Conservation (phyloP, 2,888 invertebrate genomes). For the Leucozona laternaria region DNA sequence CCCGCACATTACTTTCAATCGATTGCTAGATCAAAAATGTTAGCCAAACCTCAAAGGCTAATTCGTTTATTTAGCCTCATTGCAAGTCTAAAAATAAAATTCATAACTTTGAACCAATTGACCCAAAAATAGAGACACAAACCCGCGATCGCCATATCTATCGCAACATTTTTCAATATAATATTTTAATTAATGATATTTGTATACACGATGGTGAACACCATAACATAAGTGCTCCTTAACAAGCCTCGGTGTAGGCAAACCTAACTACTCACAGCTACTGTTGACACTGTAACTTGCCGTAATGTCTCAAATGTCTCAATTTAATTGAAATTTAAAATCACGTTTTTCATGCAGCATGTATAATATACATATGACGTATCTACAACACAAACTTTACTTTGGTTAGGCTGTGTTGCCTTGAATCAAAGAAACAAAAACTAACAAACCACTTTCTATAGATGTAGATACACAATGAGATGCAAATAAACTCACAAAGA, state of each 20-base stretch:
- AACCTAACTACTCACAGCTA: conserved; percentile 18
- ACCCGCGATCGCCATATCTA: conserved; percentile 48
- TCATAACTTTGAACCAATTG: neutral
- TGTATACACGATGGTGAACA: conserved; percentile 16
- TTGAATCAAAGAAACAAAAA: neutral
- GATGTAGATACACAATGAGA: neutral
- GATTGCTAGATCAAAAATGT: neutral
- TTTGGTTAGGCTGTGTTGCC: neutral
- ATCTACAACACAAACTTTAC: neutral
- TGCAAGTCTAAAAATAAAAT: neutral
- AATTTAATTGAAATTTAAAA: conserved; percentile 44
- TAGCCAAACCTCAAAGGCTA: neutral
- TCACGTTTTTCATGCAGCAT: conserved; percentile 30
- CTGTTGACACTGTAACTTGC: conserved; percentile 25
- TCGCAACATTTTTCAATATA: conserved; percentile 21
- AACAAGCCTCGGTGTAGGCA: neutral
- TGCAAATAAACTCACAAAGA: conserved; percentile 25
- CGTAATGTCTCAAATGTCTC: conserved; percentile 31
- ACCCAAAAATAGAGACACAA: neutral
- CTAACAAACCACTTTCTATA: conserved; percentile 12
- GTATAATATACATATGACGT: neutral
- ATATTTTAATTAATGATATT: conserved; percentile 31
- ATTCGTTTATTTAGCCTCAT: neutral
- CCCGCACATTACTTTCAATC: neutral
- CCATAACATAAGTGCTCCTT: conserved; percentile 9